These are phyloP conservation scores for Carabus problematicus DNA, from an alignment of 2,888 invertebrate species.

Conservation along the genomic window DNA sequence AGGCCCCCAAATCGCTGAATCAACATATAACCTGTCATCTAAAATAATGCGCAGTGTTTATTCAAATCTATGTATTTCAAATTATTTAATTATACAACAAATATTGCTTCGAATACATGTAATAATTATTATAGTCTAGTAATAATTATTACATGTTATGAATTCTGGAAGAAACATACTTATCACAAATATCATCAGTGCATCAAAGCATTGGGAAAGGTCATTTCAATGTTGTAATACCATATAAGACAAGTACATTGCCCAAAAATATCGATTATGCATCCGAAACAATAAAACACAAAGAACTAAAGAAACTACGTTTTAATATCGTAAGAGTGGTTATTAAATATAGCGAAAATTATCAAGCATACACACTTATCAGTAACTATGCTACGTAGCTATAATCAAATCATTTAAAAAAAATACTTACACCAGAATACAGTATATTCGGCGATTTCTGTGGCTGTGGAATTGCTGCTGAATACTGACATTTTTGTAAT, in stretches of 20 bases:
- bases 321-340: conserved; percentile 21
- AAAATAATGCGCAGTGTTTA: no score
- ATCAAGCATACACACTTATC: neutral
- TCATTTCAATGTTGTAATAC: no score
- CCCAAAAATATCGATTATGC: neutral
- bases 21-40: no score
- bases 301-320: conserved; percentile 5
- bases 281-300: neutral
- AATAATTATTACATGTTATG: no score
- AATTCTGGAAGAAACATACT: no score
- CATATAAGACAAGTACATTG: neutral
- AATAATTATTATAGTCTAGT: no score
- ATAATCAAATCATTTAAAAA: neutral
- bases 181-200: no score
- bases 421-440: conserved; percentile 75
- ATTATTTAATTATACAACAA: no score
- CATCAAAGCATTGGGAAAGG: no score
- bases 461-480: conserved; percentile 67
- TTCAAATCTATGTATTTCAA: no score
- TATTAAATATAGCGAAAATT: neutral
- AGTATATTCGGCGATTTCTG: conserved; percentile 74
- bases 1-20: no score
- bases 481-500: conserved; percentile 62
- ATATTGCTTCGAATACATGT: no score
- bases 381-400: neutral